phyloP scores from a whole-genome alignment of 92 coral and sea anemone species.

The Epizoanthus fatuus region DNA sequence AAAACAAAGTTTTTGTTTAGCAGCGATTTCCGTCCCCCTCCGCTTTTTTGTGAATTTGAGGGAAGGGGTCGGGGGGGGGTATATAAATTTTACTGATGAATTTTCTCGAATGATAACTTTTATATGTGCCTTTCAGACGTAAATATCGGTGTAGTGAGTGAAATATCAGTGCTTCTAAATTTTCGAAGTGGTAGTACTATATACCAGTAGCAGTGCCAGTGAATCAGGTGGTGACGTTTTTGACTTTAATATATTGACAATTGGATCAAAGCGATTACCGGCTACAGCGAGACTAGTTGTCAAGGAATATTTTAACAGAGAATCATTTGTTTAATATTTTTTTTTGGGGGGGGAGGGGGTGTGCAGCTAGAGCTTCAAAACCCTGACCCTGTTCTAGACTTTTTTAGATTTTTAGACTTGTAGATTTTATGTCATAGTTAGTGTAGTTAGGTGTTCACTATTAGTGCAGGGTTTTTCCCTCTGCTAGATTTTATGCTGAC shows the following conservation, averaged over 20 bases:
- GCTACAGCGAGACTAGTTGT: conserved; percentile 11
- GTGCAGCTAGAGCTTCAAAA: conserved; percentile 16
- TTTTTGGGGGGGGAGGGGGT: conserved; percentile 1
- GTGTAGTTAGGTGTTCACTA: too few species aligned
- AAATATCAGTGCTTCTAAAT: too few species aligned
- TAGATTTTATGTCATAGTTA: too few species aligned
- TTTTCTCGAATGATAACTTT: conserved; percentile 6
- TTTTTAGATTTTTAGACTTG: too few species aligned
- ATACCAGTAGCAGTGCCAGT: conserved; percentile 11
- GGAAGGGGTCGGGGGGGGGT: background rate
- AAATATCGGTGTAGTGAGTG: too few species aligned
- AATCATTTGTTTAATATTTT: conserved; percentile 4
- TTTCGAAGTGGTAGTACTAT: too few species aligned
- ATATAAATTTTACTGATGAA: too few species aligned
- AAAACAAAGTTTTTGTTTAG: background rate
- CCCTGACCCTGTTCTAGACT: conserved; percentile 3
- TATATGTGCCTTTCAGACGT: conserved; percentile 7
- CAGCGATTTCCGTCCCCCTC: background rate
- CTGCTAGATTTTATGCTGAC: too few species aligned
- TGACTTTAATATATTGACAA: conserved; percentile 5
- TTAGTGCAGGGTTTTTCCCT: too few species aligned
- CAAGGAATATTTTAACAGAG: conserved; percentile 18
- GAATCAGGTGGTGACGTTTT: conserved; percentile 11
- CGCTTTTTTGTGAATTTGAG: too few species aligned
- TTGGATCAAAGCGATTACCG: background rate